Evolutionary conservation across 2,113 vertebrate genomes (phyloP).

Genomic region (Maccullochella peelii): DNA sequence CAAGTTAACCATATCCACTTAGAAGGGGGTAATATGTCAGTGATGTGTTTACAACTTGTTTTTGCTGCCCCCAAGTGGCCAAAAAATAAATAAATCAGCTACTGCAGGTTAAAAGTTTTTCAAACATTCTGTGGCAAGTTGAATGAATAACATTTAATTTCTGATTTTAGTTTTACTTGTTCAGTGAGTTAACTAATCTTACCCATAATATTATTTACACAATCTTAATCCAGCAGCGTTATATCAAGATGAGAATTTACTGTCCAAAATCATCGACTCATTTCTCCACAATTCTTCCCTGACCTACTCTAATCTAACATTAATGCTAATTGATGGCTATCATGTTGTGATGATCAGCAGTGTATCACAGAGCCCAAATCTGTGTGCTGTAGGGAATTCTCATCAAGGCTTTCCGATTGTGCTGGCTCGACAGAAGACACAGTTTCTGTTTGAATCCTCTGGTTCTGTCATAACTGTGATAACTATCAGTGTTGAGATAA

Average conservation of each 20-base stretch:
- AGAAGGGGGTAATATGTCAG: background rate
- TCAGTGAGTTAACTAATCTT: background rate
- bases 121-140: background rate
- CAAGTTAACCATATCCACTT: background rate
- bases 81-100: background rate
- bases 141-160: background rate
- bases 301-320: background rate
- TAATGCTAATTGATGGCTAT: conserved; percentile 18
- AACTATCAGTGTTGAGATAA: conserved; percentile 6
- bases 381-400: conserved; percentile 22
- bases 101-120: background rate
- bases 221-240: background rate
- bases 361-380: conserved; percentile 18
- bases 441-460: conserved; percentile 44
- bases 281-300: background rate
- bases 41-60: background rate
- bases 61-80: background rate
- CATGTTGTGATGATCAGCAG: conserved; percentile 32
- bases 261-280: background rate
- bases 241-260: background rate
- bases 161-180: background rate
- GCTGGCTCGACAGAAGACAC: conserved; percentile 31
- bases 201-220: background rate
- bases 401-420: conserved; percentile 40
- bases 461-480: conserved; percentile 36